Conservation (phyloP, 2,797 vertebrate species). For the Myotis daubentonii region DNA sequence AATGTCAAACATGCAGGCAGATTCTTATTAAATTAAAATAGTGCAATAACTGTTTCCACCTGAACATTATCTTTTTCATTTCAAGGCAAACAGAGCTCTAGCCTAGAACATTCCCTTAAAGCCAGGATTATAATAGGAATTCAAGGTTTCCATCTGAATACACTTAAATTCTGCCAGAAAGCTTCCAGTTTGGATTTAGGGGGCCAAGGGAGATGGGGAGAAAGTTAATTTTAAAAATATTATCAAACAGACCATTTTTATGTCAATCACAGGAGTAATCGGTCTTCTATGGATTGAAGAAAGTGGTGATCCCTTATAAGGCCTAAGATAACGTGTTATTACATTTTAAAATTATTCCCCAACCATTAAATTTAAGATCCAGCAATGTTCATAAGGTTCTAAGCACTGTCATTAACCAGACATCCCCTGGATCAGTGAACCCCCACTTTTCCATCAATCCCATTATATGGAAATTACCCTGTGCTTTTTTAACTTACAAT, state of each 20-base stretch:
- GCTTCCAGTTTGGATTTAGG: neutral
- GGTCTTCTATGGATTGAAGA: neutral
- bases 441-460: neutral
- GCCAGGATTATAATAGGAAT: neutral
- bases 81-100: neutral
- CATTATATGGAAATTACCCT: constrained; percentile 44
- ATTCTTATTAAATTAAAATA: constrained; percentile 40
- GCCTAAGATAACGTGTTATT: constrained; percentile 31
- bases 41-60: constrained; percentile 12
- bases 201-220: accelerated
- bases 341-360: constrained; percentile 51
- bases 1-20: constrained; percentile 49
- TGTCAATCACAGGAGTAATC: neutral
- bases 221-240: constrained; percentile 39
- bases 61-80: constrained; percentile 43
- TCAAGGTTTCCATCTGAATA: neutral
- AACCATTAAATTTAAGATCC: constrained; percentile 37
- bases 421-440: constrained; percentile 20
- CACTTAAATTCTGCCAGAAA: neutral
- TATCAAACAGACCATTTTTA: constrained; percentile 39
- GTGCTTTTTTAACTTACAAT: constrained; percentile 54
- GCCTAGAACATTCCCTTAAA: neutral
- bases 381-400: constrained; percentile 41
- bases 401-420: constrained; percentile 12
- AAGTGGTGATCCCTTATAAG: constrained; percentile 7